Percentiles rank a stretch among this genome's conserved stretches.
phyloP scores from a whole-genome alignment of 2,888 invertebrate species.

The Lycophotia porphyrea region DNA sequence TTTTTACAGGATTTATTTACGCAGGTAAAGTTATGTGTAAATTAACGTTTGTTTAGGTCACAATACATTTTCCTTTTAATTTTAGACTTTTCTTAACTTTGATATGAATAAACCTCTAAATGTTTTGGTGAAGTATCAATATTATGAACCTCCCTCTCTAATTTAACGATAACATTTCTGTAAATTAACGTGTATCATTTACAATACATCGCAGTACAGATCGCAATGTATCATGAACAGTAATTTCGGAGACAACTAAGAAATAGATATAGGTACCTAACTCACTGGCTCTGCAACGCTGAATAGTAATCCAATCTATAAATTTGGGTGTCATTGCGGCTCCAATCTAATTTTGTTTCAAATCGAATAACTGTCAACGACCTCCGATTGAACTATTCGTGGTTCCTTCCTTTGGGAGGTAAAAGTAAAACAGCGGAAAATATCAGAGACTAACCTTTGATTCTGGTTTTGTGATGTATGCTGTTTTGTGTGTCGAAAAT shows the following conservation, averaged over 20 bases:
- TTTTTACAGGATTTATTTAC: not conserved
- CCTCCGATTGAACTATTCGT: not conserved
- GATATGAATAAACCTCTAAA: not conserved
- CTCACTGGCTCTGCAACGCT: not conserved
- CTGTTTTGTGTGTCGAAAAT: not conserved
- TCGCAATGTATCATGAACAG: not conserved
- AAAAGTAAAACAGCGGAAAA: not conserved
- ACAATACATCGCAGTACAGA: not conserved
- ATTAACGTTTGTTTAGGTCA: not conserved
- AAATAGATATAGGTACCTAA: constrained; percentile 13
- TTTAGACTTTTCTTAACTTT: not conserved
- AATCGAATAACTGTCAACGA: constrained; percentile 12
- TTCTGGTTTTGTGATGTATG: not conserved
- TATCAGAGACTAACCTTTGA: not conserved
- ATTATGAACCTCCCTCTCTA: not conserved
- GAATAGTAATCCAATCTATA: constrained; percentile 11
- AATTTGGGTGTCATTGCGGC: not conserved
- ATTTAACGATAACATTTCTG: not conserved
- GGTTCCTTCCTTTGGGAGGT: constrained; percentile 4
- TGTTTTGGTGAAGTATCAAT: not conserved
- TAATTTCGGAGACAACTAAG: constrained; percentile 6
- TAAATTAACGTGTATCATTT: not conserved
- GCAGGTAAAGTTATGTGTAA: not conserved
- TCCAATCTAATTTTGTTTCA: constrained; percentile 12
- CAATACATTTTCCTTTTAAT: not conserved